Percentiles rank a stretch among this genome's conserved stretches.
Conservation (phyloP, 2,113 vertebrate species). For the Anhinga rufa region DNA sequence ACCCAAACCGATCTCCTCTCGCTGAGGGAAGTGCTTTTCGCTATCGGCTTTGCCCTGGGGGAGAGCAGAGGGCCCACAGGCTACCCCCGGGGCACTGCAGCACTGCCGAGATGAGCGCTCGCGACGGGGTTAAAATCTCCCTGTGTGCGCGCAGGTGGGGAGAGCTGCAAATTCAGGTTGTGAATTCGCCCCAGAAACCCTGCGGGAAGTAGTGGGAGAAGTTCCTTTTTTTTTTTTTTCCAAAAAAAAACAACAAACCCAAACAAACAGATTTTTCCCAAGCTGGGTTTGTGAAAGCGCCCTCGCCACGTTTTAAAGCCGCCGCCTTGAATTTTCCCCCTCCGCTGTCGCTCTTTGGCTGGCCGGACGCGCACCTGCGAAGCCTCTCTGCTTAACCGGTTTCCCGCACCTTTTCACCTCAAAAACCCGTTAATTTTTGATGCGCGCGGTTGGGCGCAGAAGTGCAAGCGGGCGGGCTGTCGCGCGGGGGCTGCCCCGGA, state of each 20-base stretch:
- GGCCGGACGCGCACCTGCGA: background rate
- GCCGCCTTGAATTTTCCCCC: background rate
- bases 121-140: accelerated
- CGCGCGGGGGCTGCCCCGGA: no score
- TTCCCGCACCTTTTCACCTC: background rate
- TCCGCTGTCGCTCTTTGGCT: accelerated
- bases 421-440: no score
- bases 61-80: background rate
- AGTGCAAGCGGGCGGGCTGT: background rate
- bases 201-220: background rate
- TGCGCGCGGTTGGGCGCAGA: background rate
- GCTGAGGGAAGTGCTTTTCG: background rate
- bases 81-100: accelerated
- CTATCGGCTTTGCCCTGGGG: background rate
- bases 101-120: background rate
- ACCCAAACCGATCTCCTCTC: background rate
- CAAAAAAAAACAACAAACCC: background rate
- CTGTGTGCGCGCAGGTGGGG: accelerated
- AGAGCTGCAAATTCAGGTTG: background rate
- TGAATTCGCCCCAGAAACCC: background rate
- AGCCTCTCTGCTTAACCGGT: accelerated
- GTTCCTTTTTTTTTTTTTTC: background rate
- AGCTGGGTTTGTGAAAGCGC: background rate
- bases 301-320: background rate
- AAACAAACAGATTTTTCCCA: no score